phyloP scores from a whole-genome alignment of 2,888 invertebrate species.

The Synanthedon myopaeformis region DNA sequence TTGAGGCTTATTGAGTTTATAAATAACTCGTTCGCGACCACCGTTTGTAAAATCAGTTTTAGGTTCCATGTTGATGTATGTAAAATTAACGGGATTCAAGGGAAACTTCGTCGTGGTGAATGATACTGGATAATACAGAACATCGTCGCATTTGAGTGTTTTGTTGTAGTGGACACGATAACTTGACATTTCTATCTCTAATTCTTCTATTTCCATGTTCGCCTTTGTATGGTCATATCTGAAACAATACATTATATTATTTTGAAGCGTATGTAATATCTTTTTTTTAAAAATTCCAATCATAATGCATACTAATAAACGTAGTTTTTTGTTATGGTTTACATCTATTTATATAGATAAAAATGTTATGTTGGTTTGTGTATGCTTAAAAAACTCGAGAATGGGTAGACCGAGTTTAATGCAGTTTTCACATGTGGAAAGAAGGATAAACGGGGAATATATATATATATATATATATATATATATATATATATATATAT shows the following conservation, averaged over 20 bases:
- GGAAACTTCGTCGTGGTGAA: conserved; percentile 61
- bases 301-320: no score
- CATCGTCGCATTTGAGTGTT: conserved; percentile 39
- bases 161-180: conserved; percentile 33
- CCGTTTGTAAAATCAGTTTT: conserved; percentile 4
- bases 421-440: no score
- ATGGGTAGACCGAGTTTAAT: no score
- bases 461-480: no score
- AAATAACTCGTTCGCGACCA: conserved; percentile 19
- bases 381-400: no score
- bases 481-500: no score
- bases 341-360: no score
- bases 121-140: conserved; percentile 62
- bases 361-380: no score
- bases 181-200: conserved; percentile 57
- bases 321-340: no score
- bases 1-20: conserved; percentile 40
- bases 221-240: conserved; percentile 51
- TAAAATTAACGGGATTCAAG: conserved; percentile 36
- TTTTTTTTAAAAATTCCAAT: no score
- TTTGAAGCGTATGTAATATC: no score
- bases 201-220: conserved; percentile 42
- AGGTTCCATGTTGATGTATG: conserved; percentile 14
- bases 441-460: no score
- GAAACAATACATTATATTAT: conserved; percentile 5